These are phyloP conservation scores for Probosciger aterrimus DNA, from an alignment of 2,113 vertebrate genomes.

Conservation along the genomic window DNA sequence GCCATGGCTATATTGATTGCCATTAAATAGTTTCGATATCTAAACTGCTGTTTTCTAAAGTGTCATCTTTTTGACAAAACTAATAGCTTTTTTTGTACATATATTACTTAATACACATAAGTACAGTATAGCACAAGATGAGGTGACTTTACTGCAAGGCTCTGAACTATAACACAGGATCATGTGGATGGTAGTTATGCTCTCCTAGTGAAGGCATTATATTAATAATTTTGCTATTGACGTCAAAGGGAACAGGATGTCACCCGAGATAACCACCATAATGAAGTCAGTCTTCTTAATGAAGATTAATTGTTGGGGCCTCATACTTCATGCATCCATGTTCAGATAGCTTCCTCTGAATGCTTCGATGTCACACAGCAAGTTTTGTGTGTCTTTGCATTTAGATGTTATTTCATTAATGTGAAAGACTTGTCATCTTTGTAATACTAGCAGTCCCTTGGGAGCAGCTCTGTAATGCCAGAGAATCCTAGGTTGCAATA, in stretches of 20 bases:
- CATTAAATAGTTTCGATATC: not conserved
- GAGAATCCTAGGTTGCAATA: not conserved
- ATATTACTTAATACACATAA: not conserved
- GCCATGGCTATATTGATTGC: not conserved
- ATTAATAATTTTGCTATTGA: constrained; percentile 9
- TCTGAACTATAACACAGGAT: not conserved
- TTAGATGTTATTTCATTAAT: not conserved
- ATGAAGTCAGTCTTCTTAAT: constrained; percentile 31
- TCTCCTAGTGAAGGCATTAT: not conserved
- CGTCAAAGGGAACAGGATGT: constrained; percentile 36
- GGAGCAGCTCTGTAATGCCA: not conserved
- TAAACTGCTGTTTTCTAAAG: not conserved
- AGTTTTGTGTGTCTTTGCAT: not conserved
- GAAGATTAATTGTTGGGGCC: constrained; percentile 12
- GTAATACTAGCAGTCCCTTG: too few relatives aligned
- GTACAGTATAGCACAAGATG: not conserved
- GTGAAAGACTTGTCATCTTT: not conserved
- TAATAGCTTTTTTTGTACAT: not conserved
- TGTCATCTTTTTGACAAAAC: not conserved
- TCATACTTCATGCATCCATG: not conserved
- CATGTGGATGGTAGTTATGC: not conserved
- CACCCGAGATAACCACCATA: not conserved
- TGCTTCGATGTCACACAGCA: not conserved
- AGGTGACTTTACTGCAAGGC: not conserved
- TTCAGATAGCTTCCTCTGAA: not conserved